Percentiles rank a stretch among this genome's conserved stretches.
Evolutionary conservation across 2,888 invertebrate species (phyloP).

Genomic region (Leucania comma): DNA sequence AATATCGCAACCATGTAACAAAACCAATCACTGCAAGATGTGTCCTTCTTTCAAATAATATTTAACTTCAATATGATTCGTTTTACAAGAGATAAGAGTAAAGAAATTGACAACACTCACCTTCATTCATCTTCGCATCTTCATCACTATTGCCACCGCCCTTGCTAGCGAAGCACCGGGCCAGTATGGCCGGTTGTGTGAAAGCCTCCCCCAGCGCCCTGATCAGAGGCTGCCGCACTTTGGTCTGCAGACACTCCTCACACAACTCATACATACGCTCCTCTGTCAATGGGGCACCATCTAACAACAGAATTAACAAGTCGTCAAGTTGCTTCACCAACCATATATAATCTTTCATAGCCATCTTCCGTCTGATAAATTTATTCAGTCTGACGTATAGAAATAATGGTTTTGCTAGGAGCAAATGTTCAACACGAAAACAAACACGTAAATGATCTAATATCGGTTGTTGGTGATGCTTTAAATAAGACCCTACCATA

Average conservation of each 20-base stretch:
- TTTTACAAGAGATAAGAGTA: background rate
- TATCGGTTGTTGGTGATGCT: background rate
- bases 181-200: slow-evolving; percentile 91
- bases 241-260: slow-evolving; percentile 93
- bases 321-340: slow-evolving; percentile 73
- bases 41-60: too few species aligned
- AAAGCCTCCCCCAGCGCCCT: slow-evolving; percentile 95
- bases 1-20: too few species aligned
- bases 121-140: slow-evolving; percentile 73
- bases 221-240: slow-evolving; percentile 93
- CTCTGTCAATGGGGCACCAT: slow-evolving; percentile 93
- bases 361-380: slow-evolving; percentile 41
- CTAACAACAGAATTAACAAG: slow-evolving; percentile 74
- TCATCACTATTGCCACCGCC: slow-evolving; percentile 68
- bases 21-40: too few species aligned
- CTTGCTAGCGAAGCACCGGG: slow-evolving; percentile 92
- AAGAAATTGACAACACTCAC: slow-evolving; percentile 65
- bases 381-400: background rate
- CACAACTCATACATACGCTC: slow-evolving; percentile 94
- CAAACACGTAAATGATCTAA: slow-evolving; percentile 9
- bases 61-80: too few species aligned
- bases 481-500: slow-evolving; percentile 1
- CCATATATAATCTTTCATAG: slow-evolving; percentile 47
- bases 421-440: background rate
- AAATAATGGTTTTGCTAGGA: background rate